Conservation (phyloP, 2,113 vertebrate genomes). For the Prionailurus bengalensis region DNA sequence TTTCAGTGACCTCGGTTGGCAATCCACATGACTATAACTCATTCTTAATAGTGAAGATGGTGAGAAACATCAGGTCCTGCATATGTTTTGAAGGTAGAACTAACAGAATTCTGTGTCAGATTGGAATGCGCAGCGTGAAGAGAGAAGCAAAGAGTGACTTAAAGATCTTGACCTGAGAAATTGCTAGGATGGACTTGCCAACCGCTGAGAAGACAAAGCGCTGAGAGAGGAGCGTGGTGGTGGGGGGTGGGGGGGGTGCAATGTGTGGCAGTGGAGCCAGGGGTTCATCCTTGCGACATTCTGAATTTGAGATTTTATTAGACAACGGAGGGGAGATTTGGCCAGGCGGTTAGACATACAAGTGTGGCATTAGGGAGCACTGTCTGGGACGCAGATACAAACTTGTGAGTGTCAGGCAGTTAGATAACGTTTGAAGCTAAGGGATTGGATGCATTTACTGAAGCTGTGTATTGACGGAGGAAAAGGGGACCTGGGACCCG, state of each 20-base stretch:
- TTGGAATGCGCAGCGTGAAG: not conserved
- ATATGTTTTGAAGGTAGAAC: not conserved
- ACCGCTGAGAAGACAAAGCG: not conserved
- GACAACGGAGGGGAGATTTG: not conserved
- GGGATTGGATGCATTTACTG: not conserved
- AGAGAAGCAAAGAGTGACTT: not conserved
- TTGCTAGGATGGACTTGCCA: too few species aligned
- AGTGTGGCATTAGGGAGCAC: not conserved
- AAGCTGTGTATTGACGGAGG: not conserved
- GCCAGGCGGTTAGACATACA: not conserved
- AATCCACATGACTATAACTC: too few species aligned
- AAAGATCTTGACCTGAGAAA: not conserved
- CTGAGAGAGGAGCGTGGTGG: not conserved
- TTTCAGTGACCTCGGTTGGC: too few species aligned
- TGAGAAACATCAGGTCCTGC: too few species aligned
- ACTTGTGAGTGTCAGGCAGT: not conserved
- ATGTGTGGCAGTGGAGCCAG: not conserved
- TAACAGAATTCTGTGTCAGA: not conserved
- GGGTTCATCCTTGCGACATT: not conserved
- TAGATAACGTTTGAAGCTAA: not conserved
- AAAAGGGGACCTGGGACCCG: too few species aligned
- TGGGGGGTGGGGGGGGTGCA: not conserved
- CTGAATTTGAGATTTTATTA: not conserved
- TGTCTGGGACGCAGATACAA: not conserved
- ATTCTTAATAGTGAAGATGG: not conserved